Conservation (phyloP, 2,888 invertebrate species). For the Ischnura elegans region DNA sequence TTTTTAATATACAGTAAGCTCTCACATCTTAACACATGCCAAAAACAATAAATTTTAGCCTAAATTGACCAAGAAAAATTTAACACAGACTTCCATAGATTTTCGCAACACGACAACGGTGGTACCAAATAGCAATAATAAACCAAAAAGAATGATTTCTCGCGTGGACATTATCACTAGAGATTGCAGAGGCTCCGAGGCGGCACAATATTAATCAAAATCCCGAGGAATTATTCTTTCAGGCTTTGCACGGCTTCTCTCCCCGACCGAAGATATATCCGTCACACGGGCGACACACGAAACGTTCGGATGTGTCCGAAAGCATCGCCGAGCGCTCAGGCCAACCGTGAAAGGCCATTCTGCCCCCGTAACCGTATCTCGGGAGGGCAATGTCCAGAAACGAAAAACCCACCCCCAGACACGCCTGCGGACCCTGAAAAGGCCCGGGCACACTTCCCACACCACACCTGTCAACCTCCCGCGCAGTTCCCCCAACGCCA, state of each 20-base stretch:
- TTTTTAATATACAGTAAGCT: too few species aligned
- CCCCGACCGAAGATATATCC: not conserved
- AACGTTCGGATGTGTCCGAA: constrained; percentile 49
- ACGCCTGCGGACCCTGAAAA: too few species aligned
- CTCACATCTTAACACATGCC: too few species aligned
- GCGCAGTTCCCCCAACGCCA: not conserved
- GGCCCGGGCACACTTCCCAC: not conserved
- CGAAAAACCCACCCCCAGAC: not conserved
- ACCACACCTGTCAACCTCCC: constrained; percentile 9
- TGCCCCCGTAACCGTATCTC: constrained; percentile 28
- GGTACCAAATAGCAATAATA: not conserved
- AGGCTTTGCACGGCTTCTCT: not conserved
- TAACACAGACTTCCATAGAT: too few species aligned
- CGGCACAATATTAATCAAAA: constrained; percentile 53
- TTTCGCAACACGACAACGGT: too few species aligned
- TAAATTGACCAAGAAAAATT: too few species aligned
- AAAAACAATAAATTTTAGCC: too few species aligned
- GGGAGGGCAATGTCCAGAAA: constrained; percentile 37
- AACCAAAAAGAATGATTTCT: not conserved
- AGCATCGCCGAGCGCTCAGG: constrained; percentile 21
- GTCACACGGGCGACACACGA: constrained; percentile 9
- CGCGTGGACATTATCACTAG: not conserved
- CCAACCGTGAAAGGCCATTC: constrained; percentile 57
- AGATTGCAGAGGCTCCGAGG: not conserved
- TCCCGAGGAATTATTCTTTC: constrained; percentile 2